Conservation (phyloP, 2,797 vertebrate genomes). For the Agapornis canus region DNA sequence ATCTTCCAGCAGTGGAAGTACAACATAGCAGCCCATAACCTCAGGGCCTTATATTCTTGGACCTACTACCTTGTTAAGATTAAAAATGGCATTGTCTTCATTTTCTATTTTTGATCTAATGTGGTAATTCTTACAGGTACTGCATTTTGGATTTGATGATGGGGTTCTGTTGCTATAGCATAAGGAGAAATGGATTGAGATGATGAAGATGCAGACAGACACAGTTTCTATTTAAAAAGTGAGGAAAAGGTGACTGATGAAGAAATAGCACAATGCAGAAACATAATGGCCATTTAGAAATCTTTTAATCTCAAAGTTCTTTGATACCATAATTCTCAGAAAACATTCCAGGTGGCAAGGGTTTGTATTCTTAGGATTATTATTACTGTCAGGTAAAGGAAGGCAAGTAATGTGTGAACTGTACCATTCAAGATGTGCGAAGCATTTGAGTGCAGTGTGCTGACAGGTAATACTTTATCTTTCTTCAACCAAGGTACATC, state of each 20-base stretch:
- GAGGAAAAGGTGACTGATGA: background rate
- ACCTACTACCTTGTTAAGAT: background rate
- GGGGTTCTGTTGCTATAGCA: background rate
- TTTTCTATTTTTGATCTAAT: background rate
- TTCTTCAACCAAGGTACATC: background rate
- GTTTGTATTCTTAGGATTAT: background rate
- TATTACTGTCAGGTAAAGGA: background rate
- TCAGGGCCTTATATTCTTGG: background rate
- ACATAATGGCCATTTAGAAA: background rate
- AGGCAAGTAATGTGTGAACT: background rate
- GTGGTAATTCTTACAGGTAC: background rate
- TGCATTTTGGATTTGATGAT: background rate
- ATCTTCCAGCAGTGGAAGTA: background rate
- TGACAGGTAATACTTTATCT: background rate
- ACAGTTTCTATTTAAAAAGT: background rate
- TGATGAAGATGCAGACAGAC: background rate
- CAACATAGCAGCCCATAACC: background rate
- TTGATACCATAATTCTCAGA: background rate
- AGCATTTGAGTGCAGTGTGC: background rate
- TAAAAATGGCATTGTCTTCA: background rate
- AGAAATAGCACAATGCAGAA: background rate
- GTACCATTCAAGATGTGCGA: background rate
- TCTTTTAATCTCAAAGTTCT: conserved; percentile 28
- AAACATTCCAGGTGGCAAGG: conserved; percentile 2
- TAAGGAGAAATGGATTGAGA: background rate